These are phyloP conservation scores for Melopsittacus undulatus DNA, from an alignment of 2,797 vertebrate species.

Conservation along the genomic window DNA sequence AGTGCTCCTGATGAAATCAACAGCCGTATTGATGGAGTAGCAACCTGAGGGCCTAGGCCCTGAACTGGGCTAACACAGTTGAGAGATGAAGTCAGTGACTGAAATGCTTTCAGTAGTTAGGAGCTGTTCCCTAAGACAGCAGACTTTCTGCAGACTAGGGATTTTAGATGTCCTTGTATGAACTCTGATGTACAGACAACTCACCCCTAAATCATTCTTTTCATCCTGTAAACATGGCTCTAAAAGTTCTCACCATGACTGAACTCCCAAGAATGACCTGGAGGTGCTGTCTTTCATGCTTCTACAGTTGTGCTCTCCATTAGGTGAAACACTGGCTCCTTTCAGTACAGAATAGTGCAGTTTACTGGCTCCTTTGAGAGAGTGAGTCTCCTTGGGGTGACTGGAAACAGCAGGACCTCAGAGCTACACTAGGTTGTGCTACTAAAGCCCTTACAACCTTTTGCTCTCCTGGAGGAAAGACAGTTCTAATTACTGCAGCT, in stretches of 20 bases:
- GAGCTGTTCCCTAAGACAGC: neutral
- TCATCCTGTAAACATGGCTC: neutral
- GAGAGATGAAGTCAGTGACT: constrained; percentile 12
- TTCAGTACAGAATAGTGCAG: neutral
- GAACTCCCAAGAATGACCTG: neutral
- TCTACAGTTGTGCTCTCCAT: neutral
- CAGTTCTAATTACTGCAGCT: neutral
- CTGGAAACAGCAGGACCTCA: neutral
- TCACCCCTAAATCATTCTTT: constrained; percentile 18
- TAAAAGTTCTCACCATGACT: neutral
- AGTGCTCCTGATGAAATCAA: constrained; percentile 41
- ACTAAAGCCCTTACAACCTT: neutral
- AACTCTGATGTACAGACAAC: neutral
- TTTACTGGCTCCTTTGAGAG: neutral
- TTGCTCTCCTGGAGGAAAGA: neutral
- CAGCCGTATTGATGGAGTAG: constrained; percentile 21
- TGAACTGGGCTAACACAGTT: neutral
- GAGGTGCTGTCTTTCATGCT: neutral
- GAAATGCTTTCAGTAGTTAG: constrained; percentile 18
- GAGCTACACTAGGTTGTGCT: neutral
- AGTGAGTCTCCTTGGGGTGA: neutral
- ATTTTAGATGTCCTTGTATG: neutral
- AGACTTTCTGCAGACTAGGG: neutral
- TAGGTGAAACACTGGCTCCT: neutral
- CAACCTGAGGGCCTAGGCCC: neutral